Evolutionary conservation across 1,140 invertebrate species (phyloP).

Genomic region (Phocides pigmalion): DNA sequence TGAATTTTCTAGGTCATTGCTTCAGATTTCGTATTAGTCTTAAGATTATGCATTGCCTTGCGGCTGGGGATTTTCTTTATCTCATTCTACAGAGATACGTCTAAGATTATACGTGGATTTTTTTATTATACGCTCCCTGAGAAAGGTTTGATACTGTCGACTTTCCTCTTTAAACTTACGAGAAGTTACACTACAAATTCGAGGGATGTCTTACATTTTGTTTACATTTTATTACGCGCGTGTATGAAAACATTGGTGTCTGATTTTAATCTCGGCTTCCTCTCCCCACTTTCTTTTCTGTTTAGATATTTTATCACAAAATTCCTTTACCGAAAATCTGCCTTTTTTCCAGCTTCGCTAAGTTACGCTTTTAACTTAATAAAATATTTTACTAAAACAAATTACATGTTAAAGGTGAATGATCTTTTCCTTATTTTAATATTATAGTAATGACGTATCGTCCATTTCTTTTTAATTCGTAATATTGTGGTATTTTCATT

Average conservation of each 20-base stretch:
- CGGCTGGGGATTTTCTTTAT: slow-evolving; percentile 43
- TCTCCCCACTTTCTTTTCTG: neutral
- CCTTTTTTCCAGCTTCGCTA: no score
- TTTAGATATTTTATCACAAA: neutral
- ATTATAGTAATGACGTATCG: no score
- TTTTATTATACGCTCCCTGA: slow-evolving; percentile 21
- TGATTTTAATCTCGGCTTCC: slow-evolving; percentile 17
- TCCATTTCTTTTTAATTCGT: no score
- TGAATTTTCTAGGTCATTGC: slow-evolving; percentile 80
- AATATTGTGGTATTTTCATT: no score
- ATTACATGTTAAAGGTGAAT: no score
- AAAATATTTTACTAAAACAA: no score
- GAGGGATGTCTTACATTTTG: neutral
- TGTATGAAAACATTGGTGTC: neutral
- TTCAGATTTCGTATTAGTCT: slow-evolving; percentile 54
- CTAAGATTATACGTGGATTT: slow-evolving; percentile 27
- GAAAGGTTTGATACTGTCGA: slow-evolving; percentile 15
- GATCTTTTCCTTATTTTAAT: no score
- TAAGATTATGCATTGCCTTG: slow-evolving; percentile 47
- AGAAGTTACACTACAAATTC: slow-evolving; percentile 1
- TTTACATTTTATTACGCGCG: slow-evolving; percentile 14
- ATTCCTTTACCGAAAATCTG: neutral
- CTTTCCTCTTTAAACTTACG: slow-evolving; percentile 9
- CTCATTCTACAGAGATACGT: slow-evolving; percentile 26
- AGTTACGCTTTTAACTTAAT: no score